Percentiles rank a stretch among this genome's conserved stretches.
Evolutionary conservation across 2,888 invertebrate species (phyloP).

Genomic region (Pyrgus malvae): DNA sequence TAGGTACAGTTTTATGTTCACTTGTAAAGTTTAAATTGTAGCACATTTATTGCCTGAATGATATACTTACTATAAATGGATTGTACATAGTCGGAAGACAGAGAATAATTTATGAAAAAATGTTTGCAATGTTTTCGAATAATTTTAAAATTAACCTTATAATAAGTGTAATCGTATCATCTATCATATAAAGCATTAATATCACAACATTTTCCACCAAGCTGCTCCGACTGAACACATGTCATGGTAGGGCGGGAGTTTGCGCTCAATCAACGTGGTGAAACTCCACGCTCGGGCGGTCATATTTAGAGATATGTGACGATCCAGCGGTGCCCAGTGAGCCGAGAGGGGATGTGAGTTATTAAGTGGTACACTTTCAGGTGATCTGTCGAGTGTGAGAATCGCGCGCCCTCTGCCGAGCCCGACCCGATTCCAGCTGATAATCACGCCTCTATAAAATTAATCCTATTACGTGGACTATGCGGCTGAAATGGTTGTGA

Average conservation of each 20-base stretch:
- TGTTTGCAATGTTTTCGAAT: too few species aligned
- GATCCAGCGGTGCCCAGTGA: conserved; percentile 79
- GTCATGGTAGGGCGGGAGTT: conserved; percentile 24
- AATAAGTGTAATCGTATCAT: neutral
- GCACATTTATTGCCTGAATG: too few species aligned
- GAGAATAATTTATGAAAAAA: too few species aligned
- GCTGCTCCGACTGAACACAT: conserved; percentile 10
- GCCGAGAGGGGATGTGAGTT: conserved; percentile 78
- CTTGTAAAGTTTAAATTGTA: too few species aligned
- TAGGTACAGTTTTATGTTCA: too few species aligned
- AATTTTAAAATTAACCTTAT: neutral
- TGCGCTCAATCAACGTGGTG: conserved; percentile 48
- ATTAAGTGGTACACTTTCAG: conserved; percentile 81
- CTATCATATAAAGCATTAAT: conserved; percentile 3
- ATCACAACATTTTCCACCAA: conserved; percentile 14
- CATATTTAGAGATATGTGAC: conserved; percentile 80
- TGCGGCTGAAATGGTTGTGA: conserved; percentile 1
- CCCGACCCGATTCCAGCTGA: conserved; percentile 41
- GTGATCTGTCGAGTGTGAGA: conserved; percentile 80
- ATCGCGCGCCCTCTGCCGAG: conserved; percentile 50
- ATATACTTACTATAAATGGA: too few species aligned
- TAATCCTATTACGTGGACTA: conserved; percentile 22
- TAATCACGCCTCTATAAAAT: conserved; percentile 38
- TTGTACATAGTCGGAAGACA: too few species aligned
- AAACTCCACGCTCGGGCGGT: conserved; percentile 65